Evolutionary conservation across 2,797 vertebrate species (phyloP).

Genomic region (Cichlasoma orientale): DNA sequence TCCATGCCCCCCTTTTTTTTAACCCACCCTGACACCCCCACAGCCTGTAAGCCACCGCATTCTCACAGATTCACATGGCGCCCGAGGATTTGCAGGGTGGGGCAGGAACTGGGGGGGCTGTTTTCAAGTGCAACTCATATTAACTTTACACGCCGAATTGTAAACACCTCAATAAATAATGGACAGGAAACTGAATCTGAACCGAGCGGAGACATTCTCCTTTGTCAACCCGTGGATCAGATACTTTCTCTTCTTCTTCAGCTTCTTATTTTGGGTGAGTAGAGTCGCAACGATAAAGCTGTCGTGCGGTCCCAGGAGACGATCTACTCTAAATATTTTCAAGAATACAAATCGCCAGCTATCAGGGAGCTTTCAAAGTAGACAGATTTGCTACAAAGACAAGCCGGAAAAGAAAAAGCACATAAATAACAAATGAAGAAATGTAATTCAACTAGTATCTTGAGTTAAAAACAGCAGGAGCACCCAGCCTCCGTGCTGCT

Average conservation of each 20-base stretch:
- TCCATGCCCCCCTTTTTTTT: slow-evolving; percentile 40
- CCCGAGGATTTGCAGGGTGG: slow-evolving; percentile 30
- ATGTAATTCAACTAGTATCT: slow-evolving; percentile 38
- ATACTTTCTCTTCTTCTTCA: slow-evolving; percentile 86
- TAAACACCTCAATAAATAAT: slow-evolving; percentile 48
- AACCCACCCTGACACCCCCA: slow-evolving; percentile 4
- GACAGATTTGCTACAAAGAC: neutral
- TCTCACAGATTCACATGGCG: slow-evolving; percentile 40
- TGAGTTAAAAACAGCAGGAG: slow-evolving; percentile 28
- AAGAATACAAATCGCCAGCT: slow-evolving; percentile 22
- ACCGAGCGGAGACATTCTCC: slow-evolving; percentile 78
- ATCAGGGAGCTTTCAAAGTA: slow-evolving; percentile 3
- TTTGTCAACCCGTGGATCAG: slow-evolving; percentile 84
- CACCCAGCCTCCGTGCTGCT: slow-evolving; percentile 13
- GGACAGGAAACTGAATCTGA: slow-evolving; percentile 75
- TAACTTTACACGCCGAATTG: neutral
- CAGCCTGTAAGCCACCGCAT: slow-evolving; percentile 3
- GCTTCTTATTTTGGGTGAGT: slow-evolving; percentile 86
- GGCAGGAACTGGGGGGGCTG: slow-evolving; percentile 16
- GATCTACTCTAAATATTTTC: slow-evolving; percentile 7
- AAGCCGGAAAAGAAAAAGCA: slow-evolving; percentile 3
- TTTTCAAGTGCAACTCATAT: slow-evolving; percentile 27
- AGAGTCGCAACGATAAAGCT: slow-evolving; percentile 9
- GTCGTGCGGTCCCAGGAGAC: neutral
- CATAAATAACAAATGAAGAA: slow-evolving; percentile 63